Evolutionary conservation across 2,888 invertebrate species (phyloP), one percentile per base, ranked within the genome.

Genomic region (Ochropacha duplaris): DNA sequence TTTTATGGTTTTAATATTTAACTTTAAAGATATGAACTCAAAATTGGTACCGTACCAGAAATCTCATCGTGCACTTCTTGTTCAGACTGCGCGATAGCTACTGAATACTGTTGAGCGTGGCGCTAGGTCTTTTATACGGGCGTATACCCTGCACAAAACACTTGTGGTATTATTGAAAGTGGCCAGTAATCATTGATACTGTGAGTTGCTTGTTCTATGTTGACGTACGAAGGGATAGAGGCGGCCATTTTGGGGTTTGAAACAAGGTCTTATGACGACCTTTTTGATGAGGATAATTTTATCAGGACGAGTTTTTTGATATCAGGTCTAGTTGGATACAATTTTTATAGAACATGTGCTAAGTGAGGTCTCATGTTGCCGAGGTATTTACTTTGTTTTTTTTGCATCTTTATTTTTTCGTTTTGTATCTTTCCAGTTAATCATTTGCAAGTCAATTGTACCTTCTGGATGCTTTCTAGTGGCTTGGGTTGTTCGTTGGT

Each of bases 51-150:
- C 26, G 24, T 55, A 55, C 55, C 55, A 55, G 55, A 49, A 92
- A 92, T 92, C 91, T 92, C 92, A 92, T 92, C 87, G 78, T 92
- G 92, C 86, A 92, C 90, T 92, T 92, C 92, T 85, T 78, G 72
- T 76, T 83, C 78, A 83, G 92, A 92, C 92, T 92, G 86, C 92
- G 79, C 84, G 88, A 83, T 81, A 89, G 92, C 92, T 92, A 92
- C 92, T 92, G 92, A 92, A 90, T 92, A 68, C 81, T 85, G 66
- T 81, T 56, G 63, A 66, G 68, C 66, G 64, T 68, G 58, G 64
- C 64, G 69, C 69, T 66, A 65, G 77, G 73, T 77, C 88, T 90
- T 92, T 86, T 92, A 92, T 92, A 92, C 80, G 69, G 58, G 66
- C 66, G 65, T 72, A 73, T 72, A 71, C 72, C 76, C 69, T 69